Evolutionary conservation across 2,888 invertebrate species (phyloP).

Genomic region (Dorcus parallelipipedus): DNA sequence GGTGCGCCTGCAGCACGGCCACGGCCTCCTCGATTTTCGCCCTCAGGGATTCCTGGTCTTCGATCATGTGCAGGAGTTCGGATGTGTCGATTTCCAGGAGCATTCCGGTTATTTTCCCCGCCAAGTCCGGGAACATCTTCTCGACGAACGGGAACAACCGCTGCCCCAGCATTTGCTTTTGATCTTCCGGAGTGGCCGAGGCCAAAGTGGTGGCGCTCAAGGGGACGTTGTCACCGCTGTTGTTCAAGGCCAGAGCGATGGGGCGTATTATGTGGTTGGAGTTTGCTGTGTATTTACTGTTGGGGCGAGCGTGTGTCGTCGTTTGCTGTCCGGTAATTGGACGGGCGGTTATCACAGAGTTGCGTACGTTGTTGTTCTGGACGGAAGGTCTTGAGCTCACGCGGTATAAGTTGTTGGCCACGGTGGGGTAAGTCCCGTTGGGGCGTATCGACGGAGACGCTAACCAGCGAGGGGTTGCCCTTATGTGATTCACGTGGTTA

Average conservation of each 20-base stretch:
- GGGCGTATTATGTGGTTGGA: slow-evolving; percentile 53
- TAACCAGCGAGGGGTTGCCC: slow-evolving; percentile 86
- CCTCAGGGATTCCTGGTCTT: slow-evolving; percentile 90
- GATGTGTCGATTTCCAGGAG: slow-evolving; percentile 97
- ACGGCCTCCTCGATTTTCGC: slow-evolving; percentile 98
- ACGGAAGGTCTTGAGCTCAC: slow-evolving; percentile 45
- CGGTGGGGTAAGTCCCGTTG: slow-evolving; percentile 58
- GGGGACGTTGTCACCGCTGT: slow-evolving; percentile 62
- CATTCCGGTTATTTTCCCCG: slow-evolving; percentile 93
- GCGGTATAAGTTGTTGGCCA: slow-evolving; percentile 45
- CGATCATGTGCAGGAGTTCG: slow-evolving; percentile 94
- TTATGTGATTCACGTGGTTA: slow-evolving; percentile 82
- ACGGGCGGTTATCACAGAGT: slow-evolving; percentile 62
- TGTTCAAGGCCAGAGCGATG: slow-evolving; percentile 35
- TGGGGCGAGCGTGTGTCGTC: slow-evolving; percentile 65
- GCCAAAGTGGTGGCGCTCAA: slow-evolving; percentile 91
- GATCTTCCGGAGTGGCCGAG: slow-evolving; percentile 89
- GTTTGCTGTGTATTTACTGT: slow-evolving; percentile 84
- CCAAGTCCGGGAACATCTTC: slow-evolving; percentile 86
- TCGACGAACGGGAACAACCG: slow-evolving; percentile 94
- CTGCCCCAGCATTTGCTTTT: slow-evolving; percentile 98
- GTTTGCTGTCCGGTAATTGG: slow-evolving; percentile 83
- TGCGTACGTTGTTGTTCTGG: slow-evolving; percentile 66
- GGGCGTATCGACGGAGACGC: slow-evolving; percentile 70
- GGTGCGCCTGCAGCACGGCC: slow-evolving; percentile 95